These are phyloP conservation scores for Ibycter americanus DNA, from an alignment of 2,797 vertebrate species.

Conservation along the genomic window DNA sequence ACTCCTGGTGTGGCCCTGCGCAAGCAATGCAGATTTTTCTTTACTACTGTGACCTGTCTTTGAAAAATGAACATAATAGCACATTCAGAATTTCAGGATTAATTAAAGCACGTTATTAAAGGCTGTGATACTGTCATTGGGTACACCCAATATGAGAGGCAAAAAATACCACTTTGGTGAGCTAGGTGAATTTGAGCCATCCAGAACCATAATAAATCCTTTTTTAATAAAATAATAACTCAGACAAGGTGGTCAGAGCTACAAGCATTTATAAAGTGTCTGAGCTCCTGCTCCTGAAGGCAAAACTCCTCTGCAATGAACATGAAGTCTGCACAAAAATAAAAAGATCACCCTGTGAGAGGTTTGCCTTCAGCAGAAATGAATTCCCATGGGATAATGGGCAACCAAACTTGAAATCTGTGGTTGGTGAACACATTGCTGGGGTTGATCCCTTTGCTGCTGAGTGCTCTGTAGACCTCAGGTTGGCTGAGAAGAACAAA, in stretches of 20 bases:
- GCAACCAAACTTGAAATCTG: neutral
- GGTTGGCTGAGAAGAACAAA: neutral
- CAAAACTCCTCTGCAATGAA: neutral
- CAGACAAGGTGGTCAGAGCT: neutral
- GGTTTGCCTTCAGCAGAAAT: neutral
- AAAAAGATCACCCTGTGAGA: neutral
- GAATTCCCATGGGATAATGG: neutral
- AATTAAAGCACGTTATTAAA: constrained; percentile 42
- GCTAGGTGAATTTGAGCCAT: neutral
- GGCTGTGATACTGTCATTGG: neutral
- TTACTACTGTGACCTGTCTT: neutral
- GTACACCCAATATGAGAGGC: neutral
- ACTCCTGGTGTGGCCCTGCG: neutral
- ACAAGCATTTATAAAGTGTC: neutral
- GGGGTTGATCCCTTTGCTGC: neutral
- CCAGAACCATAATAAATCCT: neutral
- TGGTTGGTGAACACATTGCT: fast-evolving
- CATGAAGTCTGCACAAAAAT: neutral
- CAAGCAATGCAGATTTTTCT: neutral
- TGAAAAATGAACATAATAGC: constrained; percentile 14
- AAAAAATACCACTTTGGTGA: neutral
- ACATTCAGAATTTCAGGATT: constrained; percentile 4
- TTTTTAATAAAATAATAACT: neutral
- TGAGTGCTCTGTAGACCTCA: neutral
- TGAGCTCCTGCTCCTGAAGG: neutral